Base-by-base conservation (phyloP, 1,140 invertebrate genomes). In the Orius laevigatus region DNA sequence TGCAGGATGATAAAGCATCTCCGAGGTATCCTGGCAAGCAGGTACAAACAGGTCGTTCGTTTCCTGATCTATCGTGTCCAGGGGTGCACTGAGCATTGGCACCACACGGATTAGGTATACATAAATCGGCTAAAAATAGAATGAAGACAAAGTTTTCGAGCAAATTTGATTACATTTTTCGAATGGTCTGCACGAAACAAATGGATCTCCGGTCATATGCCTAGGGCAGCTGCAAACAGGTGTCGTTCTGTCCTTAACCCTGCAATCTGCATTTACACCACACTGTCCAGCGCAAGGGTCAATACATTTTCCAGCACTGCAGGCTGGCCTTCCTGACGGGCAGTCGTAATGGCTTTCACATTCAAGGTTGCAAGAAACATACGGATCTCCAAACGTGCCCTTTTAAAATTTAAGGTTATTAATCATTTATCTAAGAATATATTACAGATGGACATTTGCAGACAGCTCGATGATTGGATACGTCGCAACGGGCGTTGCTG, bases 161-260 rank as follows among this genome's bases (percentile, higher is more conserved):
- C n/a, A 42, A 42, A 14, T 42, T 10, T 43, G 68, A 68, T 70
- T 63, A 81, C 79, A 65, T 57, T 78, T 75, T 61, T 78, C 78
- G 57, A 86, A 88, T 44, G 77, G 81, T 55, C 84, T 72, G 63
- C 85, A 89, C 54, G 72, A 71, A 1, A 77, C 68, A 62, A 88
- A 90, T 11, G 85, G 84, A 72, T 89, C 77, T 2, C 85, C 85
- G 16, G 84, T 88, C 77, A 82, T 86, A 59, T 85, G 80, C 57
- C 71, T 78, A 2, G 85, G 85, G 62, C 86, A 91, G 36, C 78
- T 84, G 64, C 86, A 89, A 20, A 89, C 75, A 15, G 78, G 84
- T 18, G 76, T 91, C 53, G 75, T 68, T 0, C 82, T 76, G 12
- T 59, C 71, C 6, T 79, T 66, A 25, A 88, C 70, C 55, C 82